phyloP scores from a whole-genome alignment of 2,888 invertebrate species.

The Caenorhabditis sulstoni region DNA sequence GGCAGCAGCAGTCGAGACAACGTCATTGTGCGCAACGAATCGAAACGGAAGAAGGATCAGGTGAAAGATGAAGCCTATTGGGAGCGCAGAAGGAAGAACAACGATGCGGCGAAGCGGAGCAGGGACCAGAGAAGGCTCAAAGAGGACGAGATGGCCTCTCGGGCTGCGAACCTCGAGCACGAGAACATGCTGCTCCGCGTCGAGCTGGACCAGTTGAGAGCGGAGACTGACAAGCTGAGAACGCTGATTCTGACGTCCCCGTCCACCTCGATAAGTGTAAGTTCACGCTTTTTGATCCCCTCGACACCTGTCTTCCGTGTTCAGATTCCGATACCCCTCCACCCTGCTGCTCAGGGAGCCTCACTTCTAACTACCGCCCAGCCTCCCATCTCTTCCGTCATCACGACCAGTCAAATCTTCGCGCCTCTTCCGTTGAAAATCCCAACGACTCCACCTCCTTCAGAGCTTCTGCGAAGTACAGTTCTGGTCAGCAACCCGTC shows the following conservation, averaged over 20 bases:
- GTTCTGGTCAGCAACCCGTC: slow-evolving; percentile 61
- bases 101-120: slow-evolving; percentile 94
- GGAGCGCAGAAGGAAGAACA: slow-evolving; percentile 92
- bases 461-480: slow-evolving; percentile 51
- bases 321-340: slow-evolving; percentile 45
- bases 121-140: slow-evolving; percentile 89
- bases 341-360: slow-evolving; percentile 12
- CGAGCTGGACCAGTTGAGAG: slow-evolving; percentile 64
- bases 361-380: slow-evolving; percentile 11
- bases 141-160: slow-evolving; percentile 92
- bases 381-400: slow-evolving; percentile 52
- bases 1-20: slow-evolving; percentile 61
- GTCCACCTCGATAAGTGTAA: slow-evolving; percentile 49
- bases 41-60: slow-evolving; percentile 66
- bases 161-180: slow-evolving; percentile 90
- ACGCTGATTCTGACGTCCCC: slow-evolving; percentile 60
- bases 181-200: slow-evolving; percentile 86
- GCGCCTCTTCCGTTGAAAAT: slow-evolving; percentile 56
- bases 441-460: slow-evolving; percentile 57
- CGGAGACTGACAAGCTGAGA: slow-evolving; percentile 65
- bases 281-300: neutral
- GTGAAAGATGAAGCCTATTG: slow-evolving; percentile 89
- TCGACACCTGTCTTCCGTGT: too few relatives aligned
- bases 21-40: slow-evolving; percentile 66
- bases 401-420: slow-evolving; percentile 62